Base-by-base conservation (phyloP, 2,888 invertebrate genomes). In the Meteorus cinctellus region DNA sequence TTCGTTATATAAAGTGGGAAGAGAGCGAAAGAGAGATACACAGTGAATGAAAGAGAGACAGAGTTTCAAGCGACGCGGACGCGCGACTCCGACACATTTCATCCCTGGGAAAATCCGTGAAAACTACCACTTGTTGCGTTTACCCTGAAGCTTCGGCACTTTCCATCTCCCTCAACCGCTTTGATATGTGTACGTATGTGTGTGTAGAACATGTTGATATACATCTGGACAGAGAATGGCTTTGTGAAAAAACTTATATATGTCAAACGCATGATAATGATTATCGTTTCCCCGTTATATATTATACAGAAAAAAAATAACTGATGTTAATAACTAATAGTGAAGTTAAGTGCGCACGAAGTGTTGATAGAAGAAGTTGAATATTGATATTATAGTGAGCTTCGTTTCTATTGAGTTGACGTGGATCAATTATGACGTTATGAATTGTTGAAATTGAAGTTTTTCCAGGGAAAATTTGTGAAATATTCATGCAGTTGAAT, bases 101-200 rank as follows among this genome's bases (percentile, higher is more conserved):
- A 86, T 86, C 85, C 86, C 86, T 82, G 84, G 87, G 87, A 89
- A 89, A 89, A 89, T 85, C 88, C 87, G 88, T 88, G 89, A 89
- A 89, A 89, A 89, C 88, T 86, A 85, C 89, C 89, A 89, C 89
- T 89, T 89, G 89, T 89, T 89, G 89, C 89, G 81, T 85, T 85
- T 86, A 82, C 78, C 79, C 79, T 78, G 76, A 76, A 80, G 80
- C 79, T 59, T 72, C 74, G 68, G 48, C 77, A 73, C 72, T 78
- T 60, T 80, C 75, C 76, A 71, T 79, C 34, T 34, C 36, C 45
- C 63, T 75, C 60, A 66, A 72, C 72, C 66, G 34, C 41, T 29
- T 71, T 27, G 24, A 72, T 69, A 59, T 66, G 72, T 72, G 71
- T 74, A 48, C 69, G 60, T 74, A 55, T 71, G 59, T 66, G 59